A percentile compares a stretch with the other conserved stretches of the same genome.
Evolutionary conservation across 2,113 vertebrate genomes (phyloP).

Genomic region (Ciconia stormi): DNA sequence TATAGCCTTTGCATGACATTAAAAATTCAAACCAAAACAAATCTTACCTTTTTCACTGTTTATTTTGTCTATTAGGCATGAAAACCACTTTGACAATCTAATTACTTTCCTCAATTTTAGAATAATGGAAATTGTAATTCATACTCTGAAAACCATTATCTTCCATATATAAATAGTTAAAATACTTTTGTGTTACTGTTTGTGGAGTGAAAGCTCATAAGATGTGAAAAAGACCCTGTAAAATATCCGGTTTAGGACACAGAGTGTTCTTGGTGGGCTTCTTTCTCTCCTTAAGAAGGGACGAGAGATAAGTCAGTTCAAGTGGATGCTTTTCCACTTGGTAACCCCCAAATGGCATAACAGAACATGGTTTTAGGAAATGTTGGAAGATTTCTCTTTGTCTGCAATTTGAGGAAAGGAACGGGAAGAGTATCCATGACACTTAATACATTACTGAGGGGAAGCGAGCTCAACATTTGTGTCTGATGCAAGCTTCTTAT

Average conservation of each 20-base stretch:
- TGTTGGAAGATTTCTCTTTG: neutral
- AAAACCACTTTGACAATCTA: neutral
- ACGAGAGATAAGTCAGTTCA: neutral
- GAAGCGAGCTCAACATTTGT: neutral
- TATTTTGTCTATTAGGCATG: neutral
- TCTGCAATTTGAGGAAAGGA: neutral
- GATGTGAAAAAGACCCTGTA: neutral
- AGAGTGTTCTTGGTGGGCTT: neutral
- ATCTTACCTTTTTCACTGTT: neutral
- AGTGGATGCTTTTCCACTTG: neutral
- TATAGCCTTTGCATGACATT: neutral
- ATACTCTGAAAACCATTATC: neutral
- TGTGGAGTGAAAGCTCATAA: neutral
- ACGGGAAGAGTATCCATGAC: accelerated
- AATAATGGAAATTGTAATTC: neutral
- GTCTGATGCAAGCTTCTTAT: neutral
- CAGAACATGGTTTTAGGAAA: neutral
- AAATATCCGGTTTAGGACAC: neutral
- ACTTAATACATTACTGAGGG: neutral
- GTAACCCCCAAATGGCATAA: neutral
- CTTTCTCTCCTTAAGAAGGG: neutral
- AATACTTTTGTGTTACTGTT: neutral
- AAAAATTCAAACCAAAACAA: neutral
- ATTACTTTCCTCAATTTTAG: neutral
- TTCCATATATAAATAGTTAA: neutral